A percentile compares a stretch with the other conserved stretches of the same genome.
These are phyloP conservation scores for Henricia sp. DNA, from an alignment of 53 echinoderm and acorn worm genomes.

Conservation along the genomic window DNA sequence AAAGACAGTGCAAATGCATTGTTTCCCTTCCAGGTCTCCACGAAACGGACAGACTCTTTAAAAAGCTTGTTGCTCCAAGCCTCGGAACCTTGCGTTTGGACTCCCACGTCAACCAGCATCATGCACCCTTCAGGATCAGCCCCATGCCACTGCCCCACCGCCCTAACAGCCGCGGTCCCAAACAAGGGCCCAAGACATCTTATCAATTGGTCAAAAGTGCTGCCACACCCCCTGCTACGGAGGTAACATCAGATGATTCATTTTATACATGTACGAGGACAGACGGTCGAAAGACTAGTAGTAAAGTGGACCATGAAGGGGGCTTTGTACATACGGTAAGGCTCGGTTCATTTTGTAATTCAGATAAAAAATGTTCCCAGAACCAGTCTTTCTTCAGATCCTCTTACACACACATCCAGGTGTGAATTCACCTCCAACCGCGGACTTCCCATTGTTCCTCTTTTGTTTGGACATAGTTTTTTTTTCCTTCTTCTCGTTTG, in stretches of 20 bases:
- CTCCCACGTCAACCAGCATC: conserved; percentile 52
- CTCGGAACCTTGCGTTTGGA: conserved; percentile 70
- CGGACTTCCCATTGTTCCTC: no score
- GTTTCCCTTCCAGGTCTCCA: conserved; percentile 23
- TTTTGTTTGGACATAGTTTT: no score
- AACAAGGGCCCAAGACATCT: conserved; percentile 1
- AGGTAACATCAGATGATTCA: conserved; percentile 15
- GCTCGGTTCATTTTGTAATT: no score
- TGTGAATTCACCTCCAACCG: no score
- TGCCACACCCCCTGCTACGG: not conserved
- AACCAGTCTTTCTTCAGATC: no score
- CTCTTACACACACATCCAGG: no score
- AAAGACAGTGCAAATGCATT: no score
- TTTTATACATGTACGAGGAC: conserved; percentile 28
- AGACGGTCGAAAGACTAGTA: not conserved
- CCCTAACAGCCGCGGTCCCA: conserved; percentile 1
- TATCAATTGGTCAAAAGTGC: not conserved
- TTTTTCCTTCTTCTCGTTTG: no score
- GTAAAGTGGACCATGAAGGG: conserved; percentile 7
- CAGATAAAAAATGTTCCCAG: no score
- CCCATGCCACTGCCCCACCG: conserved; percentile 30
- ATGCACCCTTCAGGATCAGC: conserved; percentile 5
- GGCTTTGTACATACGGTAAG: conserved; percentile 27
- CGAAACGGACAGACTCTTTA: conserved; percentile 67
- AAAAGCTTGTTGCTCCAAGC: conserved; percentile 73